phyloP scores from a whole-genome alignment of 2,888 invertebrate genomes.

The Dasysyrphus tricinctus region DNA sequence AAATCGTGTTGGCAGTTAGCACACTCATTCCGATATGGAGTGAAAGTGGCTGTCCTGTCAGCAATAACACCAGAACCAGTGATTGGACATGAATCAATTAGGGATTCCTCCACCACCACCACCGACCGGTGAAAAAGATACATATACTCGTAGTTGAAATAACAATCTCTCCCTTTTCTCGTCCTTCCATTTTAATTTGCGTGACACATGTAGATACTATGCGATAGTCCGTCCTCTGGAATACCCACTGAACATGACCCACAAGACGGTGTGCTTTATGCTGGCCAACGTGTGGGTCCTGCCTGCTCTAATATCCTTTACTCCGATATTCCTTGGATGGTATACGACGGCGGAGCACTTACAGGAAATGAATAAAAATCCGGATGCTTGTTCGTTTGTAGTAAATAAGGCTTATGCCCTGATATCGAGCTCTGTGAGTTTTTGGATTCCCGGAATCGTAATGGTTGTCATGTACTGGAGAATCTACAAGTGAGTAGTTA shows the following conservation, averaged over 20 bases:
- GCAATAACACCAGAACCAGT: constrained; percentile 61
- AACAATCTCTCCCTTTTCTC: constrained; percentile 50
- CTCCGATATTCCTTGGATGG: constrained; percentile 97
- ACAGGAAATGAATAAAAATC: constrained; percentile 84
- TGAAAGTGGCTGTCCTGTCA: constrained; percentile 31
- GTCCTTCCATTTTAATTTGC: constrained; percentile 20
- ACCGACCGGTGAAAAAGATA: constrained; percentile 5
- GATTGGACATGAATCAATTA: constrained; percentile 70
- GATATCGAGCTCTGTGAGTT: constrained; percentile 94
- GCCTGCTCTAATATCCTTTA: constrained; percentile 95
- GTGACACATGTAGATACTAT: constrained; percentile 87
- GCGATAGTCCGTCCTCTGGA: constrained; percentile 97
- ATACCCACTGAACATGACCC: constrained; percentile 97
- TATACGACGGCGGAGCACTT: constrained; percentile 94
- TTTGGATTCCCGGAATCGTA: constrained; percentile 96
- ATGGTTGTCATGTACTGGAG: constrained; percentile 96
- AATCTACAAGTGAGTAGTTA: constrained; percentile 86
- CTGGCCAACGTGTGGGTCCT: constrained; percentile 95
- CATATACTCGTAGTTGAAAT: constrained; percentile 27
- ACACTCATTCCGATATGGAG: constrained; percentile 14
- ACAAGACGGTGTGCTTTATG: constrained; percentile 91
- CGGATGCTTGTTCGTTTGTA: constrained; percentile 92
- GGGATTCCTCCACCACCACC: constrained; percentile 31
- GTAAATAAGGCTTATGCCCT: constrained; percentile 94
- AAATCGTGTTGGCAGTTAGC: constrained; percentile 26